Percentiles rank a stretch among this genome's conserved stretches.
Conservation (phyloP, 2,113 vertebrate species). For the Desmodus rotundus region DNA sequence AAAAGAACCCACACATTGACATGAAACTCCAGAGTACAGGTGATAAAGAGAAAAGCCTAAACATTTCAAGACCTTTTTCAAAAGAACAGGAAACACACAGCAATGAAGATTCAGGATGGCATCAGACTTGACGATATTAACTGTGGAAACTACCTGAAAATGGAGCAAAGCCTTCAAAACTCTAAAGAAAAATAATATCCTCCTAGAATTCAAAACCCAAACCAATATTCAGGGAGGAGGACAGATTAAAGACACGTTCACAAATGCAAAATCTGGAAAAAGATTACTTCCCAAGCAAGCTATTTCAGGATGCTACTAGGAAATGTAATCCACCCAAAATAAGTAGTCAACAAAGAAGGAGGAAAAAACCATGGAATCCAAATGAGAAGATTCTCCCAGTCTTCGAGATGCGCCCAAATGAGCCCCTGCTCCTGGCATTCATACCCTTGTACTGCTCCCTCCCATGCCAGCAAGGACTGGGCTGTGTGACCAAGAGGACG, state of each 20-base stretch:
- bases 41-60: background rate
- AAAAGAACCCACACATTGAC: background rate
- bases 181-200: background rate
- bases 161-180: background rate
- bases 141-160: background rate
- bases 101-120: background rate
- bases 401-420: background rate
- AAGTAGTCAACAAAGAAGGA: background rate
- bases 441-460: background rate
- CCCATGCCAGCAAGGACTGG: background rate
- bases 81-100: background rate
- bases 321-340: background rate
- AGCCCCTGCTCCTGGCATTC: background rate
- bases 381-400: background rate
- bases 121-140: background rate
- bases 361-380: background rate
- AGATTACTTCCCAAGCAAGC: background rate
- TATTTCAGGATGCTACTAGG: background rate
- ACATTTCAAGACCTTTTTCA: background rate
- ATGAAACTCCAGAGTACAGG: background rate
- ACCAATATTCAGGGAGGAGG: background rate
- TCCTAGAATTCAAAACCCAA: constrained; percentile 9
- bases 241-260: background rate
- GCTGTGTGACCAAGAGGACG: background rate
- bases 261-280: background rate